These are phyloP conservation scores for Scrobipalpa costella DNA, from an alignment of 2,888 invertebrate species.

Conservation along the genomic window DNA sequence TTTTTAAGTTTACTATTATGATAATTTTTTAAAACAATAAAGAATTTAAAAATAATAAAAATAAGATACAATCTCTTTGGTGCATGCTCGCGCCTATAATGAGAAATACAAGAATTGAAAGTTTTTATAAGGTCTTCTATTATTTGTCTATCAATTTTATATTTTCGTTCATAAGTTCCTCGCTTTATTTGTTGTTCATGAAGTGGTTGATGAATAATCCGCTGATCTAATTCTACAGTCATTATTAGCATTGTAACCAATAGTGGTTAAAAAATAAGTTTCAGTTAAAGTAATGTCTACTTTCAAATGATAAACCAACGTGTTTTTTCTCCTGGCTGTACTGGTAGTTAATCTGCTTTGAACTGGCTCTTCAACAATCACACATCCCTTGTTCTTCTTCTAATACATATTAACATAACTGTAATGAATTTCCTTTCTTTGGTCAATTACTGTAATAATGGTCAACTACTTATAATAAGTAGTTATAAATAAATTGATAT, in stretches of 20 bases:
- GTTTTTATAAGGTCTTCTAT: conserved; percentile 22
- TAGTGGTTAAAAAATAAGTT: conserved; percentile 30
- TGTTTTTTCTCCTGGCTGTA: conserved; percentile 12
- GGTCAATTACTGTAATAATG: too few species aligned
- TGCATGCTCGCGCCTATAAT: conserved; percentile 29
- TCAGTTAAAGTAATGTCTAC: conserved; percentile 22
- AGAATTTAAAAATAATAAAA: too few species aligned
- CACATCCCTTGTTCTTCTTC: conserved; percentile 18
- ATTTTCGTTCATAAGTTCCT: conserved; percentile 23
- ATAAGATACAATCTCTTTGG: conserved; percentile 24
- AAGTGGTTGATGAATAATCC: neutral
- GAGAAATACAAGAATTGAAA: conserved; percentile 21
- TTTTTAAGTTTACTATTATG: too few species aligned
- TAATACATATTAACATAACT: neutral
- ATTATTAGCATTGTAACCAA: conserved; percentile 29
- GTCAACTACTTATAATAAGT: too few species aligned
- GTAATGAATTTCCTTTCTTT: neutral
- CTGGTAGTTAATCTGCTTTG: neutral
- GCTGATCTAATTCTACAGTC: conserved; percentile 21
- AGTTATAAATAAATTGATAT: too few species aligned
- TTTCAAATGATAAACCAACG: conserved; percentile 18
- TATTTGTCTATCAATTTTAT: conserved; percentile 23
- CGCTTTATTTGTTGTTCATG: conserved; percentile 25
- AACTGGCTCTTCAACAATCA: conserved; percentile 12
- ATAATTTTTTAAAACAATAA: too few species aligned